Evolutionary conservation across 2,113 vertebrate genomes (phyloP).

Genomic region (Thymallus thymallus): DNA sequence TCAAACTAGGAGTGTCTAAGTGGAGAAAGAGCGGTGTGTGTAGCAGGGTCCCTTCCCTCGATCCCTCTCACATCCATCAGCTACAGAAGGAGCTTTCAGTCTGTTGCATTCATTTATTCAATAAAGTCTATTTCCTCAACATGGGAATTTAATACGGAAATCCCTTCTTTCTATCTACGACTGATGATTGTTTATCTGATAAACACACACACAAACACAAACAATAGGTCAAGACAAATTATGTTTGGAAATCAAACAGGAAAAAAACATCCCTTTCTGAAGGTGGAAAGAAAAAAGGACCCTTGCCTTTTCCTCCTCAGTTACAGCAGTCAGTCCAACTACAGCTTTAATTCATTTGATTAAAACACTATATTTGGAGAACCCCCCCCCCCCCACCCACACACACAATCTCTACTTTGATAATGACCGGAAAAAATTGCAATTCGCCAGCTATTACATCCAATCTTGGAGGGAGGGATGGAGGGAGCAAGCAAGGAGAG

Average conservation of each 20-base stretch:
- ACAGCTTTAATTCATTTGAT: conserved; percentile 40
- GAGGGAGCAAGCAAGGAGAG: conserved; percentile 11
- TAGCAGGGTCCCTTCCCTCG: background rate
- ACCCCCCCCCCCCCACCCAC: too few species aligned
- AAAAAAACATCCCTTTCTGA: background rate
- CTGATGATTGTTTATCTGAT: background rate
- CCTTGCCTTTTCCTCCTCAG: background rate
- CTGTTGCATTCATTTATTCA: background rate
- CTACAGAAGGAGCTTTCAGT: background rate
- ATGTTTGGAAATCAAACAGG: conserved; percentile 25
- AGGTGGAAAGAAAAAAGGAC: background rate
- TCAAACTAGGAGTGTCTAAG: conserved; percentile 52
- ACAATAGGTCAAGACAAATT: conserved; percentile 22
- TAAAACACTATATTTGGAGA: conserved; percentile 35
- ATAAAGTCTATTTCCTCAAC: background rate
- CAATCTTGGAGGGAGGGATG: conserved; percentile 37
- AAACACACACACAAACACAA: background rate
- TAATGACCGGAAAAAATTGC: conserved; percentile 49
- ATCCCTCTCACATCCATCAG: background rate
- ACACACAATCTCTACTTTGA: conserved; percentile 48
- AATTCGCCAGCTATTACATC: conserved; percentile 47
- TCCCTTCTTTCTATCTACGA: background rate
- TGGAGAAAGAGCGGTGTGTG: background rate
- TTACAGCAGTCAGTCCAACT: background rate
- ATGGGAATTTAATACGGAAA: background rate